Evolutionary conservation across 2,888 invertebrate genomes (phyloP).

Genomic region (Megastigmus dorsalis): DNA sequence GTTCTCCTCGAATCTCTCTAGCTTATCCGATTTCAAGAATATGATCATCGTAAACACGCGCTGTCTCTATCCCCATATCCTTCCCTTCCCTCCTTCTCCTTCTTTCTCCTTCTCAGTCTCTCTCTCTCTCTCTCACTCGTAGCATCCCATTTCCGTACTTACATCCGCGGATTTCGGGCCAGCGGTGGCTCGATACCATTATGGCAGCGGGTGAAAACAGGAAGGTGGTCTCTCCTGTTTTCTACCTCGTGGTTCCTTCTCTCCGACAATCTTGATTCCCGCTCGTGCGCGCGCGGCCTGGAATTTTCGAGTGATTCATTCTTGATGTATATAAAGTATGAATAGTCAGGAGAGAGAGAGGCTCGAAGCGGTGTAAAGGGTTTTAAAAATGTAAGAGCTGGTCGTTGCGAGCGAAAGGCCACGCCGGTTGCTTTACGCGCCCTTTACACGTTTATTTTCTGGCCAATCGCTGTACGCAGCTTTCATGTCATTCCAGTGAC

Average conservation of each 20-base stretch:
- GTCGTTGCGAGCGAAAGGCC: conserved; percentile 21
- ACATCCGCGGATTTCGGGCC: conserved; percentile 19
- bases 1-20: not conserved
- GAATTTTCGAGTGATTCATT: conserved; percentile 9
- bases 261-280: too few species aligned
- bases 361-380: too few species aligned
- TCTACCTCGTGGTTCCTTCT: too few species aligned
- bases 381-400: conserved; percentile 37
- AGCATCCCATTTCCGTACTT: conserved; percentile 42
- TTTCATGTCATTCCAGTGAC: conserved; percentile 7
- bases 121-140: too few species aligned
- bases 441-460: not conserved
- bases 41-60: conserved; percentile 44
- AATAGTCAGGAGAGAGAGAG: conserved; percentile 10
- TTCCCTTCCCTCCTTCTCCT: too few species aligned
- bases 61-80: too few species aligned
- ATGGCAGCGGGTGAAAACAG: not conserved
- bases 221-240: too few species aligned
- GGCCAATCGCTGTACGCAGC: conserved; percentile 5
- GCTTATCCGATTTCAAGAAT: conserved; percentile 51
- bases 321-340: conserved; percentile 1
- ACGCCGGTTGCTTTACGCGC: too few species aligned
- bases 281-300: too few species aligned
- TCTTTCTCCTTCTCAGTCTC: too few species aligned
- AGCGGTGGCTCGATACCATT: not conserved